Conservation (phyloP, 2,797 vertebrate genomes). For the Paguma larvata region DNA sequence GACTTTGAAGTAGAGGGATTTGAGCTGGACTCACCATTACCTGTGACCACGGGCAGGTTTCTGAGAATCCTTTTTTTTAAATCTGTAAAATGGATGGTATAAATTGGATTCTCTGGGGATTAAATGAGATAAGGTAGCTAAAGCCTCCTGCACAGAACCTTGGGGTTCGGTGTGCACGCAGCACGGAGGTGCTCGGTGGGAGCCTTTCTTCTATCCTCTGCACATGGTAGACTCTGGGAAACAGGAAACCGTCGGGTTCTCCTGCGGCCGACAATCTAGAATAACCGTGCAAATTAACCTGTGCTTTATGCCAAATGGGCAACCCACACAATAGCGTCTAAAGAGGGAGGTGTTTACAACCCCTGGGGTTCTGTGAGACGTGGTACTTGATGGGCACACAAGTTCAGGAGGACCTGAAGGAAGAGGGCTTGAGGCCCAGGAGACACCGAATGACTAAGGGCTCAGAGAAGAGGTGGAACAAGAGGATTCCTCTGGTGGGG, state of each 20-base stretch:
- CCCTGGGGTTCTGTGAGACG: neutral
- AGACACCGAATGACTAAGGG: neutral
- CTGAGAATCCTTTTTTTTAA: conserved; percentile 6
- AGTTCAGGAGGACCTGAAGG: neutral
- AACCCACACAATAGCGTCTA: conserved; percentile 3
- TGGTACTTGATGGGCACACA: neutral
- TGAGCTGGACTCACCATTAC: neutral
- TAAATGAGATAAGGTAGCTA: neutral
- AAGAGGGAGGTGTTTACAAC: neutral
- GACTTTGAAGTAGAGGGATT: neutral
- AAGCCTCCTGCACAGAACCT: neutral
- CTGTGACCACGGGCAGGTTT: conserved; percentile 37
- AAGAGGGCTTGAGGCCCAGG: neutral
- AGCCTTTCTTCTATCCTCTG: neutral
- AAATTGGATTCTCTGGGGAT: neutral
- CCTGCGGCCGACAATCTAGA: neutral
- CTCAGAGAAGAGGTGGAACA: neutral
- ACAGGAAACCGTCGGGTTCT: neutral
- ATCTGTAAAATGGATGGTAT: neutral
- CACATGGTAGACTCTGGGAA: neutral
- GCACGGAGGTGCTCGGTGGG: rapidly evolving
- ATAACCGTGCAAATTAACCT: neutral
- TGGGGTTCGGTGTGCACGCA: neutral
- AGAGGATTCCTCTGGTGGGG: neutral
- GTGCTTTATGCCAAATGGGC: neutral